Evolutionary conservation across 1,140 invertebrate genomes (phyloP).

Genomic region (Orchestia grillus): DNA sequence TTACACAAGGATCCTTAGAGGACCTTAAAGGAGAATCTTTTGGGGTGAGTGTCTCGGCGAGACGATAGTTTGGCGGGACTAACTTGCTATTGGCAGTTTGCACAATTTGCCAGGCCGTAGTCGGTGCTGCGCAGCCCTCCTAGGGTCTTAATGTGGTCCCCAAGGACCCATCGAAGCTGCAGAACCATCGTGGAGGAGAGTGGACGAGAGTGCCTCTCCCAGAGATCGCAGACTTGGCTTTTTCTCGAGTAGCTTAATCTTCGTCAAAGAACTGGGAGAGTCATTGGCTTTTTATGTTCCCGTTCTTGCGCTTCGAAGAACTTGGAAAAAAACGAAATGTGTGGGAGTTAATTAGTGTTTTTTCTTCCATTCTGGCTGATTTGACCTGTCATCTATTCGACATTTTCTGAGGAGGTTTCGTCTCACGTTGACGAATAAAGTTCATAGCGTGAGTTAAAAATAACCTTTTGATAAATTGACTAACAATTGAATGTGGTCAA

Average conservation of each 20-base stretch:
- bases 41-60: conserved; percentile 3
- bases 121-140: conserved; percentile 38
- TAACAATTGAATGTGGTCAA: no score
- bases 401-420: not conserved
- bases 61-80: conserved; percentile 51
- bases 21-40: conserved; percentile 36
- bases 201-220: not conserved
- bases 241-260: not conserved
- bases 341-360: not conserved
- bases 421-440: not conserved
- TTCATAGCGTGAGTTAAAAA: not conserved
- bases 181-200: not conserved
- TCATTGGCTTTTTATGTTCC: not conserved
- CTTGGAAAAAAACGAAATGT: not conserved
- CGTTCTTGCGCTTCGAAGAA: not conserved
- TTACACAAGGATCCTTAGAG: not conserved
- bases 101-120: conserved; percentile 46
- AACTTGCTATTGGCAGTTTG: conserved; percentile 55
- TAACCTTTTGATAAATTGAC: no score
- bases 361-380: not conserved
- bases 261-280: not conserved
- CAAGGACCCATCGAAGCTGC: conserved; percentile 35
- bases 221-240: not conserved
- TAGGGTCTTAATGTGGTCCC: conserved; percentile 43
- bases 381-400: not conserved